Conservation (phyloP, 1,140 invertebrate species). For the Callitettix versicolor region DNA sequence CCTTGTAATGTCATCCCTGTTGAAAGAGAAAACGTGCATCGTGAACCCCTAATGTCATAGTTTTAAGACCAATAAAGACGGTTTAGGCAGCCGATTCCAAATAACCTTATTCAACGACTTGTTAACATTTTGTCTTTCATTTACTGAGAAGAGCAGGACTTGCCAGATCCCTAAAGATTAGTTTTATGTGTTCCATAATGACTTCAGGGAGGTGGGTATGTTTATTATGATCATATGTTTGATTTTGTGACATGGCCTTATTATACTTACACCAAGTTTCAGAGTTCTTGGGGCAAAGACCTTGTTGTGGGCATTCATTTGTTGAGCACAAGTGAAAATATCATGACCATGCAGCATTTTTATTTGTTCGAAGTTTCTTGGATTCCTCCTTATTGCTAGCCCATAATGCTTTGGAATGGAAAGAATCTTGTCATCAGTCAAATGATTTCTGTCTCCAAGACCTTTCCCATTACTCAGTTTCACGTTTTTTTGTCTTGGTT, state of each 20-base stretch:
- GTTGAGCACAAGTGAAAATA: slow-evolving; percentile 13
- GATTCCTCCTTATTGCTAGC: slow-evolving; percentile 4
- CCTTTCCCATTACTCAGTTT: slow-evolving; percentile 6
- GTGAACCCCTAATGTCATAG: slow-evolving; percentile 9
- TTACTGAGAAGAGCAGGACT: slow-evolving; percentile 6
- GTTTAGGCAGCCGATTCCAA: slow-evolving; percentile 4
- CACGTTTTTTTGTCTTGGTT: slow-evolving; percentile 13
- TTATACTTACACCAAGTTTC: slow-evolving; percentile 17
- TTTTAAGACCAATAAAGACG: slow-evolving; percentile 4
- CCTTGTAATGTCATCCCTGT: not conserved
- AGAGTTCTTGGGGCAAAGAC: slow-evolving; percentile 6
- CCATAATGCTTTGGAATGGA: slow-evolving; percentile 1
- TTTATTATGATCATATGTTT: slow-evolving; percentile 7
- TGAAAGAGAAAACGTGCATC: slow-evolving; percentile 14
- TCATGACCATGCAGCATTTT: slow-evolving; percentile 1
- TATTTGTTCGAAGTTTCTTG: not conserved
- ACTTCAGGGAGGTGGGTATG: slow-evolving; percentile 10
- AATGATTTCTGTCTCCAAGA: slow-evolving; percentile 12
- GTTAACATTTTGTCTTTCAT: slow-evolving; percentile 12
- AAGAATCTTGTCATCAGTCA: slow-evolving; percentile 5
- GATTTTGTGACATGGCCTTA: not conserved
- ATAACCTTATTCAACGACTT: slow-evolving; percentile 14
- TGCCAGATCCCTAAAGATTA: slow-evolving; percentile 10
- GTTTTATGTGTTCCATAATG: slow-evolving; percentile 12
- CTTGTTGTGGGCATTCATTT: slow-evolving; percentile 15